These are phyloP conservation scores for Eidolon dupreanum DNA, from an alignment of 2,797 vertebrate species.

Conservation along the genomic window DNA sequence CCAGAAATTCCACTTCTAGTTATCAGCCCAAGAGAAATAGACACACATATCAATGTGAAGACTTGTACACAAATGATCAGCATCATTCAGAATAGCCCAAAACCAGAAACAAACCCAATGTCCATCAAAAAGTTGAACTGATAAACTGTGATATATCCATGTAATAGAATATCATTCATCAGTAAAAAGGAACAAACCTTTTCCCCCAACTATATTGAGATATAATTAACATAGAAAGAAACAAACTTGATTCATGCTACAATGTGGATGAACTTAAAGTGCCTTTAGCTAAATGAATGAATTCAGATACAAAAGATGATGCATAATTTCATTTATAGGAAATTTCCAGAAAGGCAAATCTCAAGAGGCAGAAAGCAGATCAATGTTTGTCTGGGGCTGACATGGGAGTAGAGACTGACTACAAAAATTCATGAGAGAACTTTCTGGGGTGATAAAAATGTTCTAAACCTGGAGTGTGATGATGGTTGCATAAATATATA, in stretches of 20 bases:
- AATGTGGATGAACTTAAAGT: neutral
- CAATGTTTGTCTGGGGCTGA: neutral
- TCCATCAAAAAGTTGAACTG: neutral
- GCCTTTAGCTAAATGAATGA: neutral
- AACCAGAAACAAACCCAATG: neutral
- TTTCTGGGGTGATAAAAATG: neutral
- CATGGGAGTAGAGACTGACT: neutral
- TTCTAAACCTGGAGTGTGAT: neutral
- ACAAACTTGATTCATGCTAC: neutral
- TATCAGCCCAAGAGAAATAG: neutral
- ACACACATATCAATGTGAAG: neutral
- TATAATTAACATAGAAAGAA: neutral
- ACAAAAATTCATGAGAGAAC: neutral
- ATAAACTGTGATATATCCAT: neutral
- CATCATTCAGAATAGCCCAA: neutral
- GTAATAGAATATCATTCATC: no score
- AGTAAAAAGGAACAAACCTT: neutral
- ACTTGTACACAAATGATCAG: neutral
- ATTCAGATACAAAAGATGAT: neutral
- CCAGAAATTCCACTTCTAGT: neutral
- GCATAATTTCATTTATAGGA: neutral
- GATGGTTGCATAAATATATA: neutral
- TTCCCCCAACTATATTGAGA: neutral
- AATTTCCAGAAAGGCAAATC: neutral
- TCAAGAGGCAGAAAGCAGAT: neutral